Percentiles rank a stretch among this genome's conserved stretches.
Conservation (phyloP, 2,797 vertebrate species). For the Poeciliopsis paucimaculata region DNA sequence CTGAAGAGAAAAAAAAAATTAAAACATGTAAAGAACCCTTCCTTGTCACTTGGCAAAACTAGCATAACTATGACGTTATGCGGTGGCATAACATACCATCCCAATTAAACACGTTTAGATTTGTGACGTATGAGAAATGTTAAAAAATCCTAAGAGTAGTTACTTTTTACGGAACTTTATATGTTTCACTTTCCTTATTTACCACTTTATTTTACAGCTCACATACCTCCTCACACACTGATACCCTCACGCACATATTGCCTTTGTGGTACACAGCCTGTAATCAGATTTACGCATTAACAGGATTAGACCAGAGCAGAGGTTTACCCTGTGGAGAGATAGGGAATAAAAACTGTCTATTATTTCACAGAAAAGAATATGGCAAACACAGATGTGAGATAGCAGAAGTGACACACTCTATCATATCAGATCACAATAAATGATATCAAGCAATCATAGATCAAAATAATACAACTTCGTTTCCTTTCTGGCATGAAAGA, state of each 20-base stretch:
- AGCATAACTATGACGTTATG: not conserved
- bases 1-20: too few relatives aligned
- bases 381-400: constrained; percentile 60
- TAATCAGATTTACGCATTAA: constrained; percentile 75
- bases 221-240: constrained; percentile 23
- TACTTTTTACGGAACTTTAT: not conserved
- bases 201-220: constrained; percentile 14
- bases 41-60: not conserved
- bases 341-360: constrained; percentile 66
- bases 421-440: constrained; percentile 57
- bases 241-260: constrained; percentile 31
- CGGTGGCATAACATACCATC: not conserved
- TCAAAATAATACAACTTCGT: constrained; percentile 45
- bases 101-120: not conserved
- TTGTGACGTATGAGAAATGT: not conserved
- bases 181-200: constrained; percentile 3
- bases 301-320: constrained; percentile 70
- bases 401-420: constrained; percentile 51
- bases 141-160: not conserved
- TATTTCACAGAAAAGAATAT: constrained; percentile 49
- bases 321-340: constrained; percentile 51
- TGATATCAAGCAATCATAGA: constrained; percentile 58
- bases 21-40: not conserved
- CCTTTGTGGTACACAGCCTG: constrained; percentile 48
- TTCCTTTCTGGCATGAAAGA: constrained; percentile 18